Percentiles rank a stretch among this genome's conserved stretches.
Conservation (phyloP, 1,140 invertebrate genomes). For the Lamellibrachia luymesi region DNA sequence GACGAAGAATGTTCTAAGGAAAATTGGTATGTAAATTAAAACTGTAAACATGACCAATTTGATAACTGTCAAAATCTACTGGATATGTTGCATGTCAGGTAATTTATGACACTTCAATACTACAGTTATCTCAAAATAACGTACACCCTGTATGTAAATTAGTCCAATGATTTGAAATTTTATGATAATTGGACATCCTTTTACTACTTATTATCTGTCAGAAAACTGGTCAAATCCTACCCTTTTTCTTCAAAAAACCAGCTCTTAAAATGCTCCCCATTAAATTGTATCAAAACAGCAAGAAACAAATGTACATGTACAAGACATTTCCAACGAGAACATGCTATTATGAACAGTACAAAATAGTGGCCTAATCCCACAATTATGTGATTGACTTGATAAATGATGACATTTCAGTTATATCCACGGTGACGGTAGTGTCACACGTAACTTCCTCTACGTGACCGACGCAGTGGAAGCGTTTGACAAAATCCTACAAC, state of each 20-base stretch:
- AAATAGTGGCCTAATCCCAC: not conserved
- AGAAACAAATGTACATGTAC: not conserved
- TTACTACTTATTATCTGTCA: no score
- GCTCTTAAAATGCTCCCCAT: not conserved
- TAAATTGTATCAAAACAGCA: not conserved
- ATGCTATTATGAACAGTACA: not conserved
- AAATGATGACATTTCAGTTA: conserved; percentile 26
- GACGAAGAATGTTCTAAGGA: no score
- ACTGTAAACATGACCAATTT: no score
- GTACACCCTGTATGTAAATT: not conserved
- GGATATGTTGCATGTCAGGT: not conserved
- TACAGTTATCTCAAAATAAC: not conserved
- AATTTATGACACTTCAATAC: not conserved
- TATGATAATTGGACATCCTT: not conserved
- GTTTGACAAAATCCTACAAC: conserved; percentile 47
- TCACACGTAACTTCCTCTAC: conserved; percentile 46
- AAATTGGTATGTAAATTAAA: no score
- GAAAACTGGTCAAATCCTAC: not conserved
- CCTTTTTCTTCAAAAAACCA: not conserved
- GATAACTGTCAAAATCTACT: not conserved
- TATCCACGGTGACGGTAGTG: conserved; percentile 45
- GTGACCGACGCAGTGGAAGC: conserved; percentile 50
- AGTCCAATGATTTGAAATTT: not conserved
- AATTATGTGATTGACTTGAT: not conserved
- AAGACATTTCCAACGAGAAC: not conserved